A percentile compares a stretch with the other conserved stretches of the same genome.
Conservation (phyloP, 2,113 vertebrate genomes). For the Lycaon pictus region DNA sequence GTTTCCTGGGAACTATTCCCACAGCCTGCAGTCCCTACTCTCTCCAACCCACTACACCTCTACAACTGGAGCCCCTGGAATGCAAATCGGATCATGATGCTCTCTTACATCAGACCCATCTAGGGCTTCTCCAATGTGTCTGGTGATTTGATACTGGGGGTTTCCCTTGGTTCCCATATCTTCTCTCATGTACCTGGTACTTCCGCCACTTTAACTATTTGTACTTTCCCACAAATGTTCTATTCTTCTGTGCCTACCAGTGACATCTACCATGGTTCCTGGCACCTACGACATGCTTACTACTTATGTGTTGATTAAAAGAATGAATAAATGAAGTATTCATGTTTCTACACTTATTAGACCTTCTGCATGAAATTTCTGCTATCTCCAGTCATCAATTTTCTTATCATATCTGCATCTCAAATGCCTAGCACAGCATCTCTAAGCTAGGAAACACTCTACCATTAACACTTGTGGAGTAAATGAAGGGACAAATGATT, state of each 20-base stretch:
- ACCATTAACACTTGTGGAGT: not conserved
- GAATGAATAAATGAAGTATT: not conserved
- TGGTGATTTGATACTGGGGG: not conserved
- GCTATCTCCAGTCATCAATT: not conserved
- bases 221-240: not conserved
- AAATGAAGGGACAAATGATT: not conserved
- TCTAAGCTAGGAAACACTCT: not conserved
- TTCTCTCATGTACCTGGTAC: not conserved
- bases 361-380: not conserved
- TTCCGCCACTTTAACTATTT: not conserved
- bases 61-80: not conserved
- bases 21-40: not conserved
- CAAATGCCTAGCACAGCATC: not conserved
- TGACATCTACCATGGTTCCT: not conserved
- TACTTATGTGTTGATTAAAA: not conserved
- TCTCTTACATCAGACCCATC: not conserved
- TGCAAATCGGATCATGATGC: rapidly evolving
- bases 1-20: not conserved
- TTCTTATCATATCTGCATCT: not conserved
- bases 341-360: not conserved
- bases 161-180: not conserved
- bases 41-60: not conserved
- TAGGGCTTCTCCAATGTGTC: not conserved
- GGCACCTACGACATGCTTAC: not conserved
- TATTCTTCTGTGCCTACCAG: not conserved